phyloP scores from a whole-genome alignment of 2,888 invertebrate species.

The Ochropacha duplaris region DNA sequence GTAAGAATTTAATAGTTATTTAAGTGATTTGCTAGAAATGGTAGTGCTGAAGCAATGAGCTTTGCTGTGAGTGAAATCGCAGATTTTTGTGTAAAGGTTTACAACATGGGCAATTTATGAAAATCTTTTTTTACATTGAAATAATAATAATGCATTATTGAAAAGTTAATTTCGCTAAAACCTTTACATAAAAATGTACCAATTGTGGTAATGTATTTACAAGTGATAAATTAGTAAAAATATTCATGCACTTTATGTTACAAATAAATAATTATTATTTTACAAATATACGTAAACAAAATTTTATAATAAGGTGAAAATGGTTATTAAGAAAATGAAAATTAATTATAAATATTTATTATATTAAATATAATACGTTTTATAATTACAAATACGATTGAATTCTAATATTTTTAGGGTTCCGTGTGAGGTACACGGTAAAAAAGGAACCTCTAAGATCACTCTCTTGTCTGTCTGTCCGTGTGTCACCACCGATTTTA shows the following conservation, averaged over 20 bases:
- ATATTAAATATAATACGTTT: too few species aligned
- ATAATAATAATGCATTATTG: too few species aligned
- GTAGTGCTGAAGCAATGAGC: conserved; percentile 8
- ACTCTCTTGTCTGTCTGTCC: too few species aligned
- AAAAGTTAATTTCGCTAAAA: too few species aligned
- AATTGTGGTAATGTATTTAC: conserved; percentile 1
- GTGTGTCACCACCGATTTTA: too few species aligned
- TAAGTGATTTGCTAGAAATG: conserved; percentile 1
- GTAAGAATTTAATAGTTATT: conserved; percentile 1
- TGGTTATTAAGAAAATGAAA: not conserved
- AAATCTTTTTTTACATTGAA: too few species aligned
- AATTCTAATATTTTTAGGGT: too few species aligned
- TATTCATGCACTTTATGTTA: not conserved
- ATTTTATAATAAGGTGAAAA: not conserved
- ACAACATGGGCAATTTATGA: not conserved
- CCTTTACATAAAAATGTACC: not conserved
- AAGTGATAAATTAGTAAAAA: not conserved
- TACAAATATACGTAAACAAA: not conserved
- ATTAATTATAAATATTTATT: not conserved
- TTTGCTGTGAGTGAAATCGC: not conserved
- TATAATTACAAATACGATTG: not conserved
- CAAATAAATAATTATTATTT: not conserved
- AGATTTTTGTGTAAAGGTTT: not conserved
- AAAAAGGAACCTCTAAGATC: too few species aligned
- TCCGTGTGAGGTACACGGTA: too few species aligned